Conservation (phyloP, 2,113 vertebrate species). For the Prolemur simus region DNA sequence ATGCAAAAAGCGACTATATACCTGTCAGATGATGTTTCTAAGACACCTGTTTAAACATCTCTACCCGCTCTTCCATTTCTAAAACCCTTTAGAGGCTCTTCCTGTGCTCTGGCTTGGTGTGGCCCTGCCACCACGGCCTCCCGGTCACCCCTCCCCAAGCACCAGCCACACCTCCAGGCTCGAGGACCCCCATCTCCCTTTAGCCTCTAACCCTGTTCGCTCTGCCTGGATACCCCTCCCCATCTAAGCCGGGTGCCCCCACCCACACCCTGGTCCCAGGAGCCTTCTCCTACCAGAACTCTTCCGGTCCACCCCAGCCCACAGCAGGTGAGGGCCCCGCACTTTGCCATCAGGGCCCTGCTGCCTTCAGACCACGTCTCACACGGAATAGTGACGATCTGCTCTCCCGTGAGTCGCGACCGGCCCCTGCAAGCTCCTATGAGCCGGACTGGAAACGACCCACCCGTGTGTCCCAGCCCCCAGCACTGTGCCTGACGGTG, state of each 20-base stretch:
- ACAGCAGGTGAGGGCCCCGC: not conserved
- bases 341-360: accelerated
- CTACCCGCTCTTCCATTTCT: not conserved
- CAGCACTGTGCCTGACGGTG: accelerated
- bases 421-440: not conserved
- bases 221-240: not conserved
- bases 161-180: not conserved
- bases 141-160: not conserved
- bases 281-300: not conserved
- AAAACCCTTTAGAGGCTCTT: not conserved
- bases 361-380: not conserved
- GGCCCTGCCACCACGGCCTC: not conserved
- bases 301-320: accelerated
- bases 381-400: accelerated
- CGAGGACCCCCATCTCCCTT: not conserved
- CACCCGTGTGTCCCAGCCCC: not conserved
- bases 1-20: not conserved
- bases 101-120: not conserved
- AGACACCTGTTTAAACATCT: not conserved
- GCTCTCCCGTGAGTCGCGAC: accelerated
- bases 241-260: no score
- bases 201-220: accelerated
- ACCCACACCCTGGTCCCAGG: accelerated
- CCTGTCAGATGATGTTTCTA: not conserved
- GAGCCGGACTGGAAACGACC: not conserved